Conservation (phyloP, 2,797 vertebrate genomes). For the Taeniopygia guttata region DNA sequence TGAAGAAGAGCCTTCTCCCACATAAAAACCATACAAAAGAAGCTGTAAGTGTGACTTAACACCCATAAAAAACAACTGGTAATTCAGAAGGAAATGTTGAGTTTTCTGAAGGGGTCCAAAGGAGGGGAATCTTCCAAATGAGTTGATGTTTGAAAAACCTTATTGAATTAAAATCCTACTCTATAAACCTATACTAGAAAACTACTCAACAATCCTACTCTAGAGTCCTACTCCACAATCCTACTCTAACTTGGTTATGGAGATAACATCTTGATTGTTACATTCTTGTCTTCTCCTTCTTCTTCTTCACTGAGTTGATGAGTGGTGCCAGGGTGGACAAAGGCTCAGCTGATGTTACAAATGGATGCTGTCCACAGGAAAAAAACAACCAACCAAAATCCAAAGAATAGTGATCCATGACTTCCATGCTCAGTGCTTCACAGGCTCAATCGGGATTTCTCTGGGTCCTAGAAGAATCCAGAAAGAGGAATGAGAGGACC, state of each 20-base stretch:
- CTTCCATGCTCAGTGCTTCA: neutral
- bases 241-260: too few species aligned
- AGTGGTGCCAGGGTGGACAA: constrained; percentile 86
- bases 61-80: neutral
- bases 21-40: too few species aligned
- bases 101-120: neutral
- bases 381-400: too few species aligned
- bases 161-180: neutral
- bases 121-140: neutral
- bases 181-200: too few species aligned
- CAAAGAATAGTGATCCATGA: neutral
- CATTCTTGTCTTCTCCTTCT: neutral
- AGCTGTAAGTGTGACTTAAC: neutral
- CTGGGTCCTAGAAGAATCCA: neutral
- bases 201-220: too few species aligned
- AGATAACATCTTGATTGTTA: neutral
- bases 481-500: fast-evolving
- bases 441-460: neutral
- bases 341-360: constrained; percentile 88
- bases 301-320: constrained; percentile 83
- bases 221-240: too few species aligned
- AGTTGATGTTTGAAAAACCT: neutral
- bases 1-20: too few species aligned
- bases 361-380: constrained; percentile 79
- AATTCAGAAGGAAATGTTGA: neutral